Conservation (phyloP, 2,113 vertebrate species). For the Gallinago jamesoni region DNA sequence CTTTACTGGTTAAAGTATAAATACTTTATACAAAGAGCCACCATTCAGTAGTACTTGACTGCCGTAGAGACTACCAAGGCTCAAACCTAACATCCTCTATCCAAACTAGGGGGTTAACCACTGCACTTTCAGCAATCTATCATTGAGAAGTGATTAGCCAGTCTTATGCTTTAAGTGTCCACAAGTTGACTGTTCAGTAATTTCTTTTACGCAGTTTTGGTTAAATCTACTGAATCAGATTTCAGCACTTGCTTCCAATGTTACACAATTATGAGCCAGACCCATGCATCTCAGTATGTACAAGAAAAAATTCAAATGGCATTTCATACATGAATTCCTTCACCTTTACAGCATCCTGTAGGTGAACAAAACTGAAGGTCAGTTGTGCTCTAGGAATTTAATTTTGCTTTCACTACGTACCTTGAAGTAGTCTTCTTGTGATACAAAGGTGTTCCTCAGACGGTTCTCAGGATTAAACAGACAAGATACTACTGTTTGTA, state of each 20-base stretch:
- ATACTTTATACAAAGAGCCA: neutral
- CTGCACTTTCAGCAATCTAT: neutral
- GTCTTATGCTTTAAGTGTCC: neutral
- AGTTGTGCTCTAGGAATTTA: neutral
- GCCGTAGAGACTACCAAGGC: neutral
- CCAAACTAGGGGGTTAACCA: neutral
- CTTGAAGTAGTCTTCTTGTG: slow-evolving; percentile 76
- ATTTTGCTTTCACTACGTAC: slow-evolving; percentile 53
- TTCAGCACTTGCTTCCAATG: neutral
- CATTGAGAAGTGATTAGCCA: neutral
- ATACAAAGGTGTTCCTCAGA: slow-evolving; percentile 66
- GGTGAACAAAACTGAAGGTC: neutral
- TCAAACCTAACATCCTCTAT: neutral
- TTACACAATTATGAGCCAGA: neutral
- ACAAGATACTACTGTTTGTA: slow-evolving; percentile 80
- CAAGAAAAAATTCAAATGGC: neutral
- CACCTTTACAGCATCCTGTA: neutral
- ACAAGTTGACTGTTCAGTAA: neutral
- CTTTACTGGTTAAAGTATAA: neutral
- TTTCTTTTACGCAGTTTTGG: neutral
- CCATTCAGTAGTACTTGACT: neutral
- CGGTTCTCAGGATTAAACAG: slow-evolving; percentile 75
- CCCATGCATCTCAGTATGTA: fast-evolving
- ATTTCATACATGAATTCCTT: neutral
- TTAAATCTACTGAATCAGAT: neutral